Evolutionary conservation across 2,888 invertebrate species (phyloP).

Genomic region (Baronia brevicornis): DNA sequence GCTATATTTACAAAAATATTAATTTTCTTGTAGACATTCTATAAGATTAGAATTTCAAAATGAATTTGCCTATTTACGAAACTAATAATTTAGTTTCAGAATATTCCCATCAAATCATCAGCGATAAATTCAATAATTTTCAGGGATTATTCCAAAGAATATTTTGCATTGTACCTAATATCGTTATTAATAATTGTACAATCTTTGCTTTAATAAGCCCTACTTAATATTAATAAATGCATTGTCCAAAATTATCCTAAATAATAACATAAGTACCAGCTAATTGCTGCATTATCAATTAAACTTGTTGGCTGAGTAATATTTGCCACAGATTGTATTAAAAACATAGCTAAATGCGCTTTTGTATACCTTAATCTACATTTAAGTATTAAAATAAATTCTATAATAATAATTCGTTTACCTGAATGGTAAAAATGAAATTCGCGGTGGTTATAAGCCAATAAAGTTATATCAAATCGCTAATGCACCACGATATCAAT

Average conservation of each 20-base stretch:
- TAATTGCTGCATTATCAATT: conserved; percentile 7
- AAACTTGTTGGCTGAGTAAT: no score
- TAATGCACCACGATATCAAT: conserved; percentile 39
- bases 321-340: no score
- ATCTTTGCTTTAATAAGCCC: conserved; percentile 34
- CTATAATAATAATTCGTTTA: conserved; percentile 65
- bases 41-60: no score
- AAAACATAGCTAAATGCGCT: no score
- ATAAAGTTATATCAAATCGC: conserved; percentile 22
- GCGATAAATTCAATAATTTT: conserved; percentile 29
- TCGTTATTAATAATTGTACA: conserved; percentile 50
- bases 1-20: conserved; percentile 55
- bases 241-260: conserved; percentile 10
- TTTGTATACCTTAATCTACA: no score
- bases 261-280: conserved; percentile 9
- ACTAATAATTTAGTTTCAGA: conserved; percentile 44
- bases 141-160: conserved; percentile 64
- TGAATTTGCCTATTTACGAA: conserved; percentile 14
- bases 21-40: conserved; percentile 16
- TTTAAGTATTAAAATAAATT: conserved; percentile 20
- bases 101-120: conserved; percentile 54
- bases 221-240: conserved; percentile 47
- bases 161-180: conserved; percentile 32
- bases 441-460: conserved; percentile 64
- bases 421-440: conserved; percentile 57